Evolutionary conservation across 2,888 invertebrate species (phyloP), one percentile per base, ranked within the genome.

Genomic region (Gandaritis pyraliata): DNA sequence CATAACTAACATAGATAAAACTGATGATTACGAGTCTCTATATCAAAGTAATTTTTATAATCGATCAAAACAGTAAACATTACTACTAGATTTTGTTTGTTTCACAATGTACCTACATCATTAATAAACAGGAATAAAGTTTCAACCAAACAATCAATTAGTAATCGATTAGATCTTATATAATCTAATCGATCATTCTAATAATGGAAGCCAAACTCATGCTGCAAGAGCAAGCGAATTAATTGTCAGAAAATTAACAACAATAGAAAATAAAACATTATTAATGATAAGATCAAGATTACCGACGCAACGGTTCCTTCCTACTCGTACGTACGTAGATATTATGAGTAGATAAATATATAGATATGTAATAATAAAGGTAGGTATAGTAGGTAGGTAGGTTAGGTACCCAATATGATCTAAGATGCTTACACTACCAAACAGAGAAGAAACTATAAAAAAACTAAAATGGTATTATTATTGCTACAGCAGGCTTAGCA

Each of bases 141-240:
- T 16, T 15, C n/a, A 10, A 50, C n/a, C 38, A 23, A 12, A n/a
- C 50, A 38, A 38, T 30, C 29, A 30, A 36, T 50, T 33, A 33
- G 33, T 33, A 33, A 33, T 36, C 2, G 33, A 48, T 48, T 33
- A 30, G 16, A 49, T 16, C 16, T 16, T 36, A 51, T 51, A 23
- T 49, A 36, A 38, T 50, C 10, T 11, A 18, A 23, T 23, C 23
- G 23, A 23, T 51, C 39, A 50, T 38, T 39, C 13, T 23, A 51
- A 51, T 51, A 51, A 50, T n/a, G 39, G n/a, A 50, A 23, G 39
- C 23, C 38, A 39, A 50, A 30, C 50, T 39, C 50, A 18, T n/a
- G 39, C 50, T 50, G 39, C 8, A 23, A 18, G 33, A 51, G 13
- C 8, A 41, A 50, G 15, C 29, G 6, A 15, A 29, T 23, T 51